Percentiles rank a stretch among this genome's conserved stretches.
phyloP scores from a whole-genome alignment of 2,797 vertebrate species.

The Onychomys leucogaster region DNA sequence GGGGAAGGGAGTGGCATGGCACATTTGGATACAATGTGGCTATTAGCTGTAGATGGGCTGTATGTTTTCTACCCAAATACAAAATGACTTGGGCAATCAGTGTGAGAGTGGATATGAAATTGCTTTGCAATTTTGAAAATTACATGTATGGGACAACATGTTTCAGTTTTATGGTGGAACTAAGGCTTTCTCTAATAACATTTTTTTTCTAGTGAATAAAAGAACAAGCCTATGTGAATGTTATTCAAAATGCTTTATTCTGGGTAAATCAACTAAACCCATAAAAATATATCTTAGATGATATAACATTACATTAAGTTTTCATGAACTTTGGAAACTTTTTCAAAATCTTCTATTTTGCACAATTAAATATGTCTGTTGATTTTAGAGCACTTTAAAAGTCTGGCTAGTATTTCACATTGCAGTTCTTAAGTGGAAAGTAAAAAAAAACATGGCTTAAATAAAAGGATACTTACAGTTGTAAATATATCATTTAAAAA shows the following conservation, averaged over 20 bases:
- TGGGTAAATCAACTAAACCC: not conserved
- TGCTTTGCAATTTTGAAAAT: slow-evolving; percentile 44
- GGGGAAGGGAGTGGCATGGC: not conserved
- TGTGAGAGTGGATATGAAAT: slow-evolving; percentile 21
- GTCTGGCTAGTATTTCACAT: not conserved
- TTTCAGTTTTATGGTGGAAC: not conserved
- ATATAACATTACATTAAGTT: not conserved
- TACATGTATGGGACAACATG: not conserved
- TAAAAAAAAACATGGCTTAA: slow-evolving; percentile 47
- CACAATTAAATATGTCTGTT: not conserved
- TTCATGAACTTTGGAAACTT: not conserved
- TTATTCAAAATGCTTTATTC: not conserved
- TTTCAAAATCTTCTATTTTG: slow-evolving; percentile 50
- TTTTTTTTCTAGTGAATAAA: slow-evolving; percentile 42
- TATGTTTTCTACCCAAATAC: slow-evolving; percentile 47
- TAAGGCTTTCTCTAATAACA: slow-evolving; percentile 21
- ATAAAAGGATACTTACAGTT: slow-evolving; percentile 37
- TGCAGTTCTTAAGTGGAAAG: not conserved
- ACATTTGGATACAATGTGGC: not conserved
- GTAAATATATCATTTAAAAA: not conserved
- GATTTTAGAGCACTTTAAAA: slow-evolving; percentile 22
- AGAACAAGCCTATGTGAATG: not conserved
- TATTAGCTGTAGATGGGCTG: not conserved
- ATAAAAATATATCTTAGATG: not conserved
- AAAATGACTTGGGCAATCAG: not conserved